Evolutionary conservation across 2,888 invertebrate species (phyloP), one percentile per base, ranked within the genome.

Genomic region (Ectemnius cavifrons): DNA sequence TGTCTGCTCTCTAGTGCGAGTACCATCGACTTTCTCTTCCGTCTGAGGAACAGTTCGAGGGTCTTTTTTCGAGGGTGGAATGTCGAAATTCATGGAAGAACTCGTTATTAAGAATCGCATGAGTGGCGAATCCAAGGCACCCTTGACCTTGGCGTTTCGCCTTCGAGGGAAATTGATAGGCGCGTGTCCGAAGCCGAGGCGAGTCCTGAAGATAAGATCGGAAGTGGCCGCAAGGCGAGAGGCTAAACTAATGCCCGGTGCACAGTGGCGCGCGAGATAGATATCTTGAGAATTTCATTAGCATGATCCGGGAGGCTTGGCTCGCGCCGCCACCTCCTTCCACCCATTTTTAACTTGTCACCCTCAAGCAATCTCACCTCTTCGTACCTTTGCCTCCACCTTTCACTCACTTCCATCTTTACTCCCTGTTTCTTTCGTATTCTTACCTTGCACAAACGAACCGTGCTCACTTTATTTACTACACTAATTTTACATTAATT

Each of bases 241-340:
- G 75, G 75, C 73, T 78, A 79, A 77, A 77, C 83, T 83, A 79
- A 82, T 81, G 79, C 77, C 77, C 63, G 47, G 73, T 63, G 78
- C 78, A 80, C 81, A 76, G 82, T 81, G 81, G 81, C 80, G 74
- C 75, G 75, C 71, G 70, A 81, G 84, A 85, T 85, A 83, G 77
- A 80, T 80, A 85, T 85, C 85, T 85, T 85, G 85, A 85, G 85
- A 85, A 85, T 85, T 85, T 85, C 85, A 85, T 85, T 85, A 85
- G 85, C 85, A 85, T 85, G 83, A 82, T 83, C 74, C 79, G 71
- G 78, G 20, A 60, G 60, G 45, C 65, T 13, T 47, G 68, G 71
- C 77, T 74, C 68, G 69, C 75, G 69, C 77, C 75, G 57, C 75
- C 71, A 60, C 60, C 71, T 62, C 67, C n/a, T 61, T 65, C 64